phyloP scores from a whole-genome alignment of 2,113 vertebrate genomes.

The Nesoenas mayeri region DNA sequence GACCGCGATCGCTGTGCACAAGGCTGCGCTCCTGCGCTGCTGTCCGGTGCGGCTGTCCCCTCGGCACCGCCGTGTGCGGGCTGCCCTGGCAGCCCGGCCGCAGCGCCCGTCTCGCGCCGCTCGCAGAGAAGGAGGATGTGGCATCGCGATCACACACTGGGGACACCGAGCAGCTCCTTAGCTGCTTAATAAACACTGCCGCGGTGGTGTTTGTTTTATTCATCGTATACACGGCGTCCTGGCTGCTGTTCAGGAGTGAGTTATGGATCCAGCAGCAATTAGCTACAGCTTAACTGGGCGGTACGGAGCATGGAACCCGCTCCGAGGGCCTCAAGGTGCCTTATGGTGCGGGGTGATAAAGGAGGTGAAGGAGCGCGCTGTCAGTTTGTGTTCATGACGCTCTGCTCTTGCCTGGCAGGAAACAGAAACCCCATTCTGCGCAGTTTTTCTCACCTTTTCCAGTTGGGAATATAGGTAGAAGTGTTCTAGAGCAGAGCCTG shows the following conservation, averaged over 20 bases:
- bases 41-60: background rate
- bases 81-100: background rate
- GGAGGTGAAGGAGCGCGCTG: background rate
- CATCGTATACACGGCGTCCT: background rate
- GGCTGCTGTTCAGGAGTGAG: background rate
- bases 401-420: accelerated
- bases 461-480: background rate
- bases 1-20: background rate
- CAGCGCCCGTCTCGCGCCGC: accelerated
- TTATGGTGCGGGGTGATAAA: accelerated
- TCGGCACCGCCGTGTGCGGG: accelerated
- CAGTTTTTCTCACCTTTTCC: background rate
- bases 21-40: background rate
- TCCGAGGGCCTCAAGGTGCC: background rate
- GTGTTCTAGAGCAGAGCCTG: background rate
- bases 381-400: background rate
- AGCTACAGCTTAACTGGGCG: background rate
- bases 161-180: background rate
- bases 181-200: background rate
- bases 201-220: background rate
- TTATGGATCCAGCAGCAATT: background rate
- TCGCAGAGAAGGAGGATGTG: background rate
- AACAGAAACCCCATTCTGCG: background rate
- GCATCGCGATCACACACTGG: background rate
- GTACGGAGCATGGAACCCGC: background rate